These are phyloP conservation scores for Ectemnius continuus DNA, from an alignment of 2,888 invertebrate species.

Conservation along the genomic window DNA sequence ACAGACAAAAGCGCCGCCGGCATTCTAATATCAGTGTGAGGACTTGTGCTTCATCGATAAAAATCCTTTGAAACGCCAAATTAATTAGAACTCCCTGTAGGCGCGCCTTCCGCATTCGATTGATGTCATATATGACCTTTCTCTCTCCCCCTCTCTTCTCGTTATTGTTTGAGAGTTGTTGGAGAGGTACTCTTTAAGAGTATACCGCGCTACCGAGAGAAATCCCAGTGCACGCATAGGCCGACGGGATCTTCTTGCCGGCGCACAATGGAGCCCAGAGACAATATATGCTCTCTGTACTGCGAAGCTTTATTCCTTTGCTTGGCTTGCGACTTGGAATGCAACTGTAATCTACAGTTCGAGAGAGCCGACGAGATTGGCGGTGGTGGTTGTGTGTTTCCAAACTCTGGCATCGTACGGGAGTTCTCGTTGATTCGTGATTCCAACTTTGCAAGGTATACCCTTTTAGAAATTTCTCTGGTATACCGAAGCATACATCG, in stretches of 20 bases:
- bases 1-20: not conserved
- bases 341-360: slow-evolving; percentile 27
- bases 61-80: slow-evolving; percentile 5
- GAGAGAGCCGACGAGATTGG: slow-evolving; percentile 11
- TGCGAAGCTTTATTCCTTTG: slow-evolving; percentile 58
- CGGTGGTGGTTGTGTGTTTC: slow-evolving; percentile 8
- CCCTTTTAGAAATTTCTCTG: no score
- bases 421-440: not conserved
- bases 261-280: slow-evolving; percentile 49
- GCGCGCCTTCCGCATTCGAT: no score
- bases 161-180: slow-evolving; percentile 37
- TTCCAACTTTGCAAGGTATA: not conserved
- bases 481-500: no score
- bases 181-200: slow-evolving; percentile 31
- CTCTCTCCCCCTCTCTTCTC: not conserved
- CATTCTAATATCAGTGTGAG: not conserved
- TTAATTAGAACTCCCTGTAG: slow-evolving; percentile 10
- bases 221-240: slow-evolving; percentile 50
- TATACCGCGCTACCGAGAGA: slow-evolving; percentile 23
- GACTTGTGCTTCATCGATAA: not conserved
- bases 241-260: slow-evolving; percentile 16
- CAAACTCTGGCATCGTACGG: not conserved
- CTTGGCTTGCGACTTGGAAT: slow-evolving; percentile 62
- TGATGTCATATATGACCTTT: no score
- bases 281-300: slow-evolving; percentile 63